Percentiles rank a stretch among this genome's conserved stretches.
Conservation (phyloP, 2,113 vertebrate genomes). For the Perca schrenkii region DNA sequence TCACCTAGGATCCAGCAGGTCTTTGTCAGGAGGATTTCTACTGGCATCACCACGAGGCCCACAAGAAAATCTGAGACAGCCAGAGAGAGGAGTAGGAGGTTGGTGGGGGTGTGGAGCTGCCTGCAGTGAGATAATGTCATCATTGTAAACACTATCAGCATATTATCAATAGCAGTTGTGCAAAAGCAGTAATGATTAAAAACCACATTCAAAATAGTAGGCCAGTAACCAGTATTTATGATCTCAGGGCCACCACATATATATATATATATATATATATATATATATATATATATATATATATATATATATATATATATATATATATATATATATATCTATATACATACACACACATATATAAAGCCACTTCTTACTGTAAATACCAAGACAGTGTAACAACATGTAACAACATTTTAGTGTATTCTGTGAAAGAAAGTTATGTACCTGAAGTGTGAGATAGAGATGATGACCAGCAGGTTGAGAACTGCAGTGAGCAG, state of each 20-base stretch:
- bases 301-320: too few relatives aligned
- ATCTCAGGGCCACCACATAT: not conserved
- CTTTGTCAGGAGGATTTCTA: not conserved
- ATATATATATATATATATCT: too few relatives aligned
- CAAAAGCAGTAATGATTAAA: not conserved
- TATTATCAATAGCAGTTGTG: not conserved
- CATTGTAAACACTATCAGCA: not conserved
- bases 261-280: too few relatives aligned
- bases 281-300: too few relatives aligned
- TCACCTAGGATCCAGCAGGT: constrained; percentile 25
- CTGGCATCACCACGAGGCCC: not conserved
- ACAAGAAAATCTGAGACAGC: constrained; percentile 32
- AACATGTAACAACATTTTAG: not conserved
- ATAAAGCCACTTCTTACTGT: not conserved
- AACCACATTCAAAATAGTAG: too few relatives aligned
- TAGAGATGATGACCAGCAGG: too few relatives aligned
- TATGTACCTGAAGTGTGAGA: constrained; percentile 23
- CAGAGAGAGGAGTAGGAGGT: constrained; percentile 70
- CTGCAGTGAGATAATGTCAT: constrained; percentile 25
- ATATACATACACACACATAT: too few relatives aligned
- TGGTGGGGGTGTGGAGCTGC: constrained; percentile 74
- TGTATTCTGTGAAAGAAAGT: not conserved
- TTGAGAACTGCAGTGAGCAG: constrained; percentile 5
- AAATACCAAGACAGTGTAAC: not conserved
- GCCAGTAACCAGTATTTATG: not conserved